Evolutionary conservation across 1,140 invertebrate species (phyloP), one percentile per base, ranked within the genome.

Genomic region (Cyrtorhinus lividipennis): DNA sequence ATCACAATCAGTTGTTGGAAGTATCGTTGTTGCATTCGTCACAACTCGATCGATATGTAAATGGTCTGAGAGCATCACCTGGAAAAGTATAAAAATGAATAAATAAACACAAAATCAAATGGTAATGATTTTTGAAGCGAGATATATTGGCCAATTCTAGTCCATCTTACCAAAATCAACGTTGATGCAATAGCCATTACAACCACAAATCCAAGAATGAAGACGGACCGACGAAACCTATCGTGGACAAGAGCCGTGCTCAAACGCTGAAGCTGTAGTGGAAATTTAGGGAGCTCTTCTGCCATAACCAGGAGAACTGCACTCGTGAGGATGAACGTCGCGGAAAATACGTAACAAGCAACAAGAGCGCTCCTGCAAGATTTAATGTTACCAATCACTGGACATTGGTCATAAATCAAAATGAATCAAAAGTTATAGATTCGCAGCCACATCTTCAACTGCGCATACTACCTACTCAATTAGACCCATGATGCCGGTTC

Each of bases 231-330:
- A 15, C 83, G 76, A 48, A 79, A 76, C 10, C 85, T 79, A 60
- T 85, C 82, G 66, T 83, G 81, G 0, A 86, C 84, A 59, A 94
- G 72, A 60, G 81, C 80, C 0, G 81, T 83, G 0, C 88, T 90
- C 20, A 85, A 80, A n/a, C 78, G 77, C 57, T 84, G 81, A 1
- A 92, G 72, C 46, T 74, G 77, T 18, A 74, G 74, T 1, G 85
- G 81, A 1, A 86, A 70, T 24, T 80, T 78, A 56, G 81, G 77
- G 72, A 90, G 89, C 72, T 92, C 88, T 69, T 91, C 89, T 1
- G 88, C 86, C 88, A 93, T 90, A 10, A 91, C 88, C 15, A 91
- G 71, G 5, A 88, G 72, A 44, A 87, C 83, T 2, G 83, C 85
- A 0, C 79, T 73, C 15, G 80, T 78, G 27, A 91, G 74, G 2